Evolutionary conservation across 2,888 invertebrate genomes (phyloP), one percentile per base, ranked within the genome.

Genomic region (Euplagia quadripunctaria): DNA sequence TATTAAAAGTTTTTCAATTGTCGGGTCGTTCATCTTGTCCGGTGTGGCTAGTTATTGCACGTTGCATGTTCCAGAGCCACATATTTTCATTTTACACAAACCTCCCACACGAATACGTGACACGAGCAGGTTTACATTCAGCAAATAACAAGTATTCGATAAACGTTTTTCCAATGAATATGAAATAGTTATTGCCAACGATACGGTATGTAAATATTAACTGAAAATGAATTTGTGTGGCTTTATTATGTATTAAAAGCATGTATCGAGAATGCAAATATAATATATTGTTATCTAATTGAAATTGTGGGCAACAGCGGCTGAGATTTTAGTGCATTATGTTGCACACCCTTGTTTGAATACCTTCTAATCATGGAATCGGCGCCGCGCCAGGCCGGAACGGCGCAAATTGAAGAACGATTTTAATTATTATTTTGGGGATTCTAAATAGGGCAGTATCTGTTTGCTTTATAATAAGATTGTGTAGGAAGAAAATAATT

Each of bases 101-200:
- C 49, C 46, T 31, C n/a, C 64, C n/a, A 31, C 46, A 61, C 68
- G 68, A 61, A 68, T 43, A 68, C 55, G 46, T 68, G 68, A 61
- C 46, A 58, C n/a, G 58, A 46, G 43, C 58, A 61, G 49, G 31
- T 31, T 66, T 51, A 12, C 65, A 65, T 20, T 49, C 31, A 31
- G n/a, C 49, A 65, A 65, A n/a, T 12, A 63, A 65, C 49, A 20
- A 20, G 6, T 46, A 46, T 46, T 46, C 8, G 43, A 46, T 46
- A 46, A 46, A 1, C 31, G 61, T 61, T 31, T 31, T 31, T 31
- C 61, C 61, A 31, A 31, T 61, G 31, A 31, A 61, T 31, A 31
- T 31, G 61, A 31, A 61, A 61, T 31, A 14, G 12, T 58, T 58
- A 20, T 55, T 55, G 46, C 7, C 9, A 49, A 11, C 12, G n/a